These are phyloP conservation scores for Idaea aversata DNA, from an alignment of 2,888 invertebrate species.

Conservation along the genomic window DNA sequence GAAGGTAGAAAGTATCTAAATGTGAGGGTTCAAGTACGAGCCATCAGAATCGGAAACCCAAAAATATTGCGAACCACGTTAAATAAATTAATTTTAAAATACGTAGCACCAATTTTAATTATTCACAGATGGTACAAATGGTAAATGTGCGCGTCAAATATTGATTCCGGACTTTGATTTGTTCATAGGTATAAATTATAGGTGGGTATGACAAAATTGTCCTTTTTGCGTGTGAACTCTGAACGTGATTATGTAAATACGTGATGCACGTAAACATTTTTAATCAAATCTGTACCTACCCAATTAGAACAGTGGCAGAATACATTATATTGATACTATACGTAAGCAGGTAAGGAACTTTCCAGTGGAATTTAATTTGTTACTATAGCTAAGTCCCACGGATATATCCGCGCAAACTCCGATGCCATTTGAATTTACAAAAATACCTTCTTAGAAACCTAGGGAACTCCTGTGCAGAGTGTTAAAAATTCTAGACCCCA, in stretches of 20 bases:
- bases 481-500: too few species aligned
- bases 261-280: background rate
- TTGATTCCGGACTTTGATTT: background rate
- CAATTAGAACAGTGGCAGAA: background rate
- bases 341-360: too few species aligned
- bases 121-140: background rate
- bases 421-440: too few species aligned
- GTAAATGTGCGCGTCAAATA: background rate
- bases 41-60: background rate
- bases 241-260: background rate
- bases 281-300: background rate
- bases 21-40: background rate
- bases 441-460: too few species aligned
- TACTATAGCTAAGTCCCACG: too few species aligned
- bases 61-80: background rate
- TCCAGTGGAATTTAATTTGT: too few species aligned
- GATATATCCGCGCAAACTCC: too few species aligned
- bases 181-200: background rate
- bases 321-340: background rate
- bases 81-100: background rate
- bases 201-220: background rate
- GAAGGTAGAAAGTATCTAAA: background rate
- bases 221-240: background rate
- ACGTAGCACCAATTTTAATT: background rate
- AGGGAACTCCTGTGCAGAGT: too few species aligned